Evolutionary conservation across 2,888 invertebrate species (phyloP).

Genomic region (Clanis bilineata): DNA sequence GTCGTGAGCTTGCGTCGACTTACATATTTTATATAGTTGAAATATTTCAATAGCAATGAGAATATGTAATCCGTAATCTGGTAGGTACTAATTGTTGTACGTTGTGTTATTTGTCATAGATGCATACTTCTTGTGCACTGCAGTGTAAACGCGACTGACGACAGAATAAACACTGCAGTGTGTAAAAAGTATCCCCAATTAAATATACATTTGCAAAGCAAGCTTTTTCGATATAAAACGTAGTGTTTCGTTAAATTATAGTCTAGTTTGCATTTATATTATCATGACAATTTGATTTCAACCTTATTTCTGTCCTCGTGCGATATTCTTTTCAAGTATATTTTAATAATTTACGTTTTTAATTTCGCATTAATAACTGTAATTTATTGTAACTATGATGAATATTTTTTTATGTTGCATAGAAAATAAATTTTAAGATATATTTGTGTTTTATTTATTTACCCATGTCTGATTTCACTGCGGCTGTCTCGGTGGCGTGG

Average conservation of each 20-base stretch:
- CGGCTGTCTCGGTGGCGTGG: too few relatives aligned
- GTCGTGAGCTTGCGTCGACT: constrained; percentile 14
- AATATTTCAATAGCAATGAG: constrained; percentile 24
- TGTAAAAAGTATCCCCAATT: not conserved
- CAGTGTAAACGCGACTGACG: constrained; percentile 1
- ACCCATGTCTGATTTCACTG: not conserved
- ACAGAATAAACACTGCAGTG: not conserved
- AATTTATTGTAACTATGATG: constrained; percentile 82
- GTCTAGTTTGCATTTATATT: constrained; percentile 60
- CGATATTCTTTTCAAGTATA: constrained; percentile 64
- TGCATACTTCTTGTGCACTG: constrained; percentile 23
- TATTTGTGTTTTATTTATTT: constrained; percentile 46
- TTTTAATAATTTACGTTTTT: constrained; percentile 67
- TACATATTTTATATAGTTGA: not conserved
- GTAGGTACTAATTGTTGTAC: constrained; percentile 57
- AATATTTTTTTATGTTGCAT: constrained; percentile 84
- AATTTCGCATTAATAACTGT: constrained; percentile 77
- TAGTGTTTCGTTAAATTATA: constrained; percentile 55
- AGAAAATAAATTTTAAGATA: constrained; percentile 82
- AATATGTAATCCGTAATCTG: constrained; percentile 37
- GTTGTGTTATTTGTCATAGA: constrained; percentile 47
- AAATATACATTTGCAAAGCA: constrained; percentile 47
- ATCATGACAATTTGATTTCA: constrained; percentile 58
- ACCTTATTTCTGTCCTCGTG: constrained; percentile 48
- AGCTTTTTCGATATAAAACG: constrained; percentile 53